phyloP scores from a whole-genome alignment of 2,797 vertebrate genomes.

The Allobates femoralis region DNA sequence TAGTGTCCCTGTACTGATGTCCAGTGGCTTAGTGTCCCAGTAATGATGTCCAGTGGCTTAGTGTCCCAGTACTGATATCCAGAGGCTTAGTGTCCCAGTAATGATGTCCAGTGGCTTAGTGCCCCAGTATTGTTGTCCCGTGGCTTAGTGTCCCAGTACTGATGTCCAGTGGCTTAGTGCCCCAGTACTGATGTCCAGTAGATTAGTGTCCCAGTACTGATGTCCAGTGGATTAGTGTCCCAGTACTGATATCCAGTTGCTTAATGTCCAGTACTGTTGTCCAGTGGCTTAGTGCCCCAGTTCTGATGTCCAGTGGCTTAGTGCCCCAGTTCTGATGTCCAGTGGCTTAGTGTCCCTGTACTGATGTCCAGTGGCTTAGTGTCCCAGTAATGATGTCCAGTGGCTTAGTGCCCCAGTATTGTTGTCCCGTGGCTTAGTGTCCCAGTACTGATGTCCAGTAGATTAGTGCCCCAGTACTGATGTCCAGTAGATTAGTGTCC shows the following conservation, averaged over 20 bases:
- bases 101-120: not conserved
- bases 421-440: too few relatives aligned
- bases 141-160: too few relatives aligned
- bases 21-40: not conserved
- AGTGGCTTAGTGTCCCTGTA: not conserved
- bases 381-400: not conserved
- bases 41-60: not conserved
- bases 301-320: not conserved
- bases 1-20: too few relatives aligned
- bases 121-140: too few relatives aligned
- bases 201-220: not conserved
- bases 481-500: not conserved
- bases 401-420: too few relatives aligned
- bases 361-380: not conserved
- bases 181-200: not conserved
- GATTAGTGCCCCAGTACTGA: too few relatives aligned
- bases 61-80: not conserved
- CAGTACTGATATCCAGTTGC: too few relatives aligned
- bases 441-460: too few relatives aligned
- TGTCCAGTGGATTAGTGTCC: not conserved
- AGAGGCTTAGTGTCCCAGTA: not conserved
- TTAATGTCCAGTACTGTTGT: too few relatives aligned
- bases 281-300: too few relatives aligned
- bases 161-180: too few relatives aligned
- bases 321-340: not conserved